Conservation (phyloP, 2,113 vertebrate species). For the Gymnocephalus cernua region DNA sequence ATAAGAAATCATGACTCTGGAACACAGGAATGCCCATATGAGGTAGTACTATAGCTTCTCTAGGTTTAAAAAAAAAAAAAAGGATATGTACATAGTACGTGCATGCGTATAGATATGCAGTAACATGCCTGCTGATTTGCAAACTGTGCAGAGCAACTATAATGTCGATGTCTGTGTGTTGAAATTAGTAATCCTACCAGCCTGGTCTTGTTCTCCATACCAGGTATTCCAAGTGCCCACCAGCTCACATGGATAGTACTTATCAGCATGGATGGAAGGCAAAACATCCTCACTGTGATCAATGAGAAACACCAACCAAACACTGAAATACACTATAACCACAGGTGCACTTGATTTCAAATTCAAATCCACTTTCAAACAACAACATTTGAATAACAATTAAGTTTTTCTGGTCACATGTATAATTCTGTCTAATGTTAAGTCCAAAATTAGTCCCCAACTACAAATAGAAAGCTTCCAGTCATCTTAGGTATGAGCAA, state of each 20-base stretch:
- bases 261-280: constrained; percentile 94
- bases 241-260: constrained; percentile 96
- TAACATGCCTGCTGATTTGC: constrained; percentile 2
- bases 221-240: constrained; percentile 99
- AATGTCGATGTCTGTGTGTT: constrained; percentile 22
- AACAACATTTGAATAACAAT: constrained; percentile 1
- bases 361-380: background rate
- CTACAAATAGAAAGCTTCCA: background rate
- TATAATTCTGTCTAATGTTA: constrained; percentile 15
- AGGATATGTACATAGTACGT: background rate
- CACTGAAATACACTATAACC: background rate
- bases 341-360: background rate
- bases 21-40: background rate
- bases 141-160: constrained; percentile 11
- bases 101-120: background rate
- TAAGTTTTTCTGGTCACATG: background rate
- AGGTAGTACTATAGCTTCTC: background rate
- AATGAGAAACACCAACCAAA: constrained; percentile 35
- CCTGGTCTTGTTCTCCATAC: constrained; percentile 99
- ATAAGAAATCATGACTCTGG: background rate
- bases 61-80: too few relatives aligned
- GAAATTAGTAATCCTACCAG: constrained; percentile 87
- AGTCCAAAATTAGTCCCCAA: constrained; percentile 21
- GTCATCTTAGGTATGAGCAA: constrained; percentile 52
- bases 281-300: constrained; percentile 92